Evolutionary conservation across 2,797 vertebrate genomes (phyloP), one percentile per base, ranked within the genome.

Genomic region (Poliocrania exsul): DNA sequence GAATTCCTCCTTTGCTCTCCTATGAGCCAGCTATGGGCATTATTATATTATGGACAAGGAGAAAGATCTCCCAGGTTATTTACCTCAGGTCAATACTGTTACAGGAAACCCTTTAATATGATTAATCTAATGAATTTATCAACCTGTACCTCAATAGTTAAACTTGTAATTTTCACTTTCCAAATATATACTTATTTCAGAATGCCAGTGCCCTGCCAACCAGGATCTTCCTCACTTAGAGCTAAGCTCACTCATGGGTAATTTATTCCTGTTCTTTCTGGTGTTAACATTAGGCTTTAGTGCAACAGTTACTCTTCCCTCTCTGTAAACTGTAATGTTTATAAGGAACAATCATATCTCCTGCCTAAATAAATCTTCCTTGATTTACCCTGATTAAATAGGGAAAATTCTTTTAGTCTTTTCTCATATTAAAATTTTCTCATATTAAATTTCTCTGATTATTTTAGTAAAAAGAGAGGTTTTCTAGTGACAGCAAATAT

Each of bases 1-100:
- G 57, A 81, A 96, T 93, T 94, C 62, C 88, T 95, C 50, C 50
- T 86, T 83, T 2, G 8, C 51, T 87, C 62, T 95, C 47, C 81
- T 61, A 61, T 31, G 53, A 89, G 53, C 33, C 64, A 78, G 67
- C 87, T 91, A 40, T 24, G 88, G 79, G 46, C 57, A 57, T 46
- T 51, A 54, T 28, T 81, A 1, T 26, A 9, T 33, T 83, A 50
- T 1, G 10, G 85, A 51, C 54, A 62, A 90, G 66, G 26, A 90
- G 62, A 83, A 83, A 50, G 75, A 89, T 83, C 87, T 85, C 79
- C 19, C 28, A 69, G n/a, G 31, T 40, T 31, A 54, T 74, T 92
- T 88, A 69, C 70, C 35, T 86, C 79, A 72, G 75, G 57, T 67
- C 75, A 78, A 11, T 44, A 50, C 24, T 42, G 31, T 18, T 80